Conservation (phyloP, 2,797 vertebrate species). For the Helicolenus hilgendorfi region DNA sequence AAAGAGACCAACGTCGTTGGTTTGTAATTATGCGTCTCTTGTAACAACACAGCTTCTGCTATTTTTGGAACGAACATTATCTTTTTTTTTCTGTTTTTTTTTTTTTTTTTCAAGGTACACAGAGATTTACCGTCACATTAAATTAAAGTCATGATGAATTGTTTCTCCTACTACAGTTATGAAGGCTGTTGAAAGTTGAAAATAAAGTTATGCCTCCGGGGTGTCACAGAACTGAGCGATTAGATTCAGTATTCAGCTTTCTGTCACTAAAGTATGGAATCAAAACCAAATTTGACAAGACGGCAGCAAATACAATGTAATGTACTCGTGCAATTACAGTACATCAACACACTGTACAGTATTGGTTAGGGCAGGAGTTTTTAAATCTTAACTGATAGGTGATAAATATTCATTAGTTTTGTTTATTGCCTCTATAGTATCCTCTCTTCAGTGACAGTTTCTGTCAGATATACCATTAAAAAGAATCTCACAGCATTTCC, state of each 20-base stretch:
- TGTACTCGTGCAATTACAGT: background rate
- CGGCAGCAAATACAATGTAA: slow-evolving; percentile 35
- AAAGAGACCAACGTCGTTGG: slow-evolving; percentile 20
- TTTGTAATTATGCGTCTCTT: slow-evolving; percentile 50
- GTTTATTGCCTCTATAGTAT: slow-evolving; percentile 19
- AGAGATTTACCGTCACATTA: slow-evolving; percentile 51
- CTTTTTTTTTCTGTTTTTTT: background rate
- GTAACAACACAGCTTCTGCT: slow-evolving; percentile 20
- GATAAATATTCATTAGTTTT: slow-evolving; percentile 68
- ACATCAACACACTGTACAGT: background rate
- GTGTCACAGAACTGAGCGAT: slow-evolving; percentile 10
- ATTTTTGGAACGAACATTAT: slow-evolving; percentile 54
- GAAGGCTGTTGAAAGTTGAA: slow-evolving; percentile 43
- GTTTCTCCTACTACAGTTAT: slow-evolving; percentile 40
- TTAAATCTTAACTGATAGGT: slow-evolving; percentile 30
- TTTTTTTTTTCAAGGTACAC: slow-evolving; percentile 30
- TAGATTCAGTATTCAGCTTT: slow-evolving; percentile 37
- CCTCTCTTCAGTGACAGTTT: slow-evolving; percentile 12
- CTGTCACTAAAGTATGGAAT: slow-evolving; percentile 28
- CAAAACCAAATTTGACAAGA: slow-evolving; percentile 59
- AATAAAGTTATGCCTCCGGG: slow-evolving; percentile 59
- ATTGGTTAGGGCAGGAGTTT: slow-evolving; percentile 36
- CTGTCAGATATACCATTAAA: slow-evolving; percentile 46
- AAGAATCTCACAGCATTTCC: slow-evolving; percentile 43
- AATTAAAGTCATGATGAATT: slow-evolving; percentile 71